phyloP scores from a whole-genome alignment of 1,140 invertebrate species.

The Oscheius sp. region DNA sequence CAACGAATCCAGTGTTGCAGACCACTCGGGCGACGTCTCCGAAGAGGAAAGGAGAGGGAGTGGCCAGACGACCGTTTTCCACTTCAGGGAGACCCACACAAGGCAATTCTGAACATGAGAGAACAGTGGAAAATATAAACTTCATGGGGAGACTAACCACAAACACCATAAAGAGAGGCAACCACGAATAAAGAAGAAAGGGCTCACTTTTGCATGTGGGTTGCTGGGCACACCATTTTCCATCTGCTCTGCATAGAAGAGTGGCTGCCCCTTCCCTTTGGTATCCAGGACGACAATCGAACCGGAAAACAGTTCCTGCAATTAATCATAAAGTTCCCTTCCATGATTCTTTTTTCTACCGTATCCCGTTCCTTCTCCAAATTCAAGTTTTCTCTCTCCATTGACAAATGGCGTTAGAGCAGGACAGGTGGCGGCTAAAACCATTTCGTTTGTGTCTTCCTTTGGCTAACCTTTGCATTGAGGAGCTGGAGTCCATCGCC shows the following conservation, averaged over 20 bases:
- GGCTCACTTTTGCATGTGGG: conserved; percentile 78
- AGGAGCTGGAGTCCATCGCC: conserved; percentile 51
- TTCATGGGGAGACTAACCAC: no score
- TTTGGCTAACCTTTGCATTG: no score
- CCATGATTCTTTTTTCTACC: conserved; percentile 63
- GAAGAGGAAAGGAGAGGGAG: conserved; percentile 63
- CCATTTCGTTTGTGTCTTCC: no score
- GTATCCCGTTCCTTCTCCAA: conserved; percentile 86
- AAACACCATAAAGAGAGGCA: no score
- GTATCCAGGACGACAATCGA: conserved; percentile 89
- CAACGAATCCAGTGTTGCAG: conserved; percentile 82
- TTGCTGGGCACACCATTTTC: conserved; percentile 88
- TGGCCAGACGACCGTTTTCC: conserved; percentile 59
- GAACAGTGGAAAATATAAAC: no score
- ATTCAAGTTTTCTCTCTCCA: conserved; percentile 81
- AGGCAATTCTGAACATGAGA: conserved; percentile 73
- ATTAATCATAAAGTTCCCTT: background rate
- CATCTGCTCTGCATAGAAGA: conserved; percentile 89
- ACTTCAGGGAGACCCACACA: conserved; percentile 77
- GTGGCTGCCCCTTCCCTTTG: conserved; percentile 81
- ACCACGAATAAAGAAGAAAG: conserved; percentile 5
- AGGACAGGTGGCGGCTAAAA: conserved; percentile 74
- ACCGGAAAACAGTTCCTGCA: conserved; percentile 77
- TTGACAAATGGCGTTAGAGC: conserved; percentile 80
- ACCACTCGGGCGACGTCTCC: conserved; percentile 87